Evolutionary conservation across 2,113 vertebrate species (phyloP).

Genomic region (Tragelaphus imberbis): DNA sequence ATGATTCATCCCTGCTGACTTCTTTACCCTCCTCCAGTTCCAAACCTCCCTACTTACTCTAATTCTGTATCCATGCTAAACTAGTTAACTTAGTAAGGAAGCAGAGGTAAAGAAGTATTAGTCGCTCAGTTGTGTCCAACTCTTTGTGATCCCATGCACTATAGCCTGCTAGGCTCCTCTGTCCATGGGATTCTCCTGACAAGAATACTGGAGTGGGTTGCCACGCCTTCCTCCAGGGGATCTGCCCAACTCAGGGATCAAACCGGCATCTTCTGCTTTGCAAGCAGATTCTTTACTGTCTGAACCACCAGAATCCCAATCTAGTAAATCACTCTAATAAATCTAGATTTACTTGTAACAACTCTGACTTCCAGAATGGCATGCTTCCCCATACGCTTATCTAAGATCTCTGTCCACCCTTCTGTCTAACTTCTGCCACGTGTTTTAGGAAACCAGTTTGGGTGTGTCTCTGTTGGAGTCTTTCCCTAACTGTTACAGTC

Average conservation of each 20-base stretch:
- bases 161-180: not conserved
- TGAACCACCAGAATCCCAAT: not conserved
- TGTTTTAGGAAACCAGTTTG: not conserved
- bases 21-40: not conserved
- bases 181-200: not conserved
- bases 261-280: not conserved
- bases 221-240: accelerated
- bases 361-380: not conserved
- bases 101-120: not conserved
- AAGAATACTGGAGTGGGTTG: not conserved
- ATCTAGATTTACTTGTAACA: not conserved
- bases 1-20: not conserved
- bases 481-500: not conserved
- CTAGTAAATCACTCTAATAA: not conserved
- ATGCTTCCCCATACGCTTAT: not conserved
- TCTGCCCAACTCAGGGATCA: not conserved
- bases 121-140: not conserved
- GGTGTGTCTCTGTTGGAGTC: not conserved
- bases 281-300: not conserved
- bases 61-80: not conserved
- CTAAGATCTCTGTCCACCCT: not conserved
- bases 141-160: not conserved
- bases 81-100: not conserved
- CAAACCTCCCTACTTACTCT: not conserved
- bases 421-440: not conserved